Evolutionary conservation across 64 coral and sea anemone genomes (phyloP), one percentile per base, ranked within the genome.

Genomic region (Pocillopora verrucosa): DNA sequence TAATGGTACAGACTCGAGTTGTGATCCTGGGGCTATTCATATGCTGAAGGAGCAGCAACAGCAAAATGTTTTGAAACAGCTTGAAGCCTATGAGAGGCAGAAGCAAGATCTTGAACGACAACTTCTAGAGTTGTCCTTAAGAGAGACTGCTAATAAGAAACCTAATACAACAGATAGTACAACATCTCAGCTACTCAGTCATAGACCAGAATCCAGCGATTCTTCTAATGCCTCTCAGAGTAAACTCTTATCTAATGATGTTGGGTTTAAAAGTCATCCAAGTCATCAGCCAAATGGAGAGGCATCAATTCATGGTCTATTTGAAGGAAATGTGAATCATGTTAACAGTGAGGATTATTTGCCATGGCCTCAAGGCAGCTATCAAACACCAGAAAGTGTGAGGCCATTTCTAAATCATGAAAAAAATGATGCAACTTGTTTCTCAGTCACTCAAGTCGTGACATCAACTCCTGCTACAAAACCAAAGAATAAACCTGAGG

Each of bases 401-500:
- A 25, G 15, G 13, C 34, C 14, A 77, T 58, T 67, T 65, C 60
- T n/a, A 87, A 90, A 90, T 60, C 82, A 75, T 73, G 59, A 45
- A 73, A 51, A 74, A 16, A 74, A 25, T 16, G 63, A 36, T 9
- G 65, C 86, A 58, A 58, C 58, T 59, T 61, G 87, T 56, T 89
- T 85, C 13, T 72, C 82, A 56, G 64, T 58, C 65, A 85, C 14
- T 56, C 37, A 85, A 36, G 10, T 16, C 4, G 56, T 70, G 57
- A 97, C 92, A 58, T 97, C 92, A 77, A 97, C 95, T 70, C 95
- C 95, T 26, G 80, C 80, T 25, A 36, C 16, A 37, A 90, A 80
- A 62, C 67, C 45, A 67, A 97, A 88, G 79, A 22, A 30, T 36
- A 93, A 87, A 56, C 90, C 90, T 74, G 72, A 76, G 0, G 65